These are phyloP conservation scores for Phainopepla nitens DNA, from an alignment of 2,113 vertebrate species.

Conservation along the genomic window DNA sequence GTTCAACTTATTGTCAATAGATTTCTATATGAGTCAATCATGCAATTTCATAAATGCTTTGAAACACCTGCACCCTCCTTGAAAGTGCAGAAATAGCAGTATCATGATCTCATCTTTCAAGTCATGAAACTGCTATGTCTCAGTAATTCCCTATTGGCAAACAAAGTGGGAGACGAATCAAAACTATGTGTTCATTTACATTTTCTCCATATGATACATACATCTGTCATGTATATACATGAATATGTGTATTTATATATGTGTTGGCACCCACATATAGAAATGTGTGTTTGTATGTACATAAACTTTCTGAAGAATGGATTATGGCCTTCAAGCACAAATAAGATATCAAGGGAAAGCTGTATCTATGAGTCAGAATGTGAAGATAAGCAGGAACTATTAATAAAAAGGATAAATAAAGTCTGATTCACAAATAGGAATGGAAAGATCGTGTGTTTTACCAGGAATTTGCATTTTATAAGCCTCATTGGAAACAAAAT, in stretches of 20 bases:
- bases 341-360: not conserved
- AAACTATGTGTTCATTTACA: not conserved
- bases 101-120: slow-evolving; percentile 39
- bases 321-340: not conserved
- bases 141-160: slow-evolving; percentile 11
- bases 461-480: not conserved
- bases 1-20: slow-evolving; percentile 73
- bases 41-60: slow-evolving; percentile 72
- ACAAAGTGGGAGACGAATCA: not conserved
- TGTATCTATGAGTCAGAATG: not conserved
- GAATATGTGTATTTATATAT: not conserved
- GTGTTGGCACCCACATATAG: not conserved
- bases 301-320: not conserved
- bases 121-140: not conserved
- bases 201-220: not conserved
- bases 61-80: slow-evolving; percentile 70
- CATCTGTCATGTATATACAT: not conserved
- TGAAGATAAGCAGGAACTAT: not conserved
- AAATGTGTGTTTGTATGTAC: not conserved
- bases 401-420: not conserved
- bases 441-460: not conserved
- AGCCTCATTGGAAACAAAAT: not conserved
- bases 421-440: not conserved
- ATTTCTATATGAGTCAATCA: slow-evolving; percentile 67
- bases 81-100: slow-evolving; percentile 52